Conservation (phyloP, 2,113 vertebrate genomes). For the Theristicus caerulescens region DNA sequence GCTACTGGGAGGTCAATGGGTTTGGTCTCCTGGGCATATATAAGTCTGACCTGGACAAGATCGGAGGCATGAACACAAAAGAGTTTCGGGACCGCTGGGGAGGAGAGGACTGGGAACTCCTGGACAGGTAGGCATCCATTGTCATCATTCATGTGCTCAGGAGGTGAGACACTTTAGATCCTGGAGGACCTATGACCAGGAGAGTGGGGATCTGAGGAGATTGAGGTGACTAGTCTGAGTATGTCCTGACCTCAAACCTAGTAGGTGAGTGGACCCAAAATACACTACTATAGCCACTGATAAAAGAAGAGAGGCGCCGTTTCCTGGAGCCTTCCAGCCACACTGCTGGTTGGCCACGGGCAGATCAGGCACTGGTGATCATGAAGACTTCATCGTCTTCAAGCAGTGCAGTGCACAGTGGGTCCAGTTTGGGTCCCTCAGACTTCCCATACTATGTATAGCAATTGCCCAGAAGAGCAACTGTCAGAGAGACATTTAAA, state of each 20-base stretch:
- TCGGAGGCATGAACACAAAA: conserved; percentile 94
- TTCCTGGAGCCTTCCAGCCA: background rate
- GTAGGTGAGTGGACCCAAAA: background rate
- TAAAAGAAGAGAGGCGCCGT: background rate
- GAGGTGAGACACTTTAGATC: background rate
- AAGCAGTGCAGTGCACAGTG: background rate
- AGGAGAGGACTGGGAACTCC: conserved; percentile 97
- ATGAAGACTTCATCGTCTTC: background rate
- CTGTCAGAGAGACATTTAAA: background rate
- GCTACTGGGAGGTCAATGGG: conserved; percentile 96
- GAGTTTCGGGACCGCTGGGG: conserved; percentile 93
- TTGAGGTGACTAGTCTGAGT: background rate
- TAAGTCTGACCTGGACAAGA: conserved; percentile 90
- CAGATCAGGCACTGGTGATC: background rate
- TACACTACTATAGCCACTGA: background rate
- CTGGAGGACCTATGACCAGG: background rate
- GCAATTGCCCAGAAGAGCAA: background rate
- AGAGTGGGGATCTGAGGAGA: background rate
- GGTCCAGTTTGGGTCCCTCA: background rate
- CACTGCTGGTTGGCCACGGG: background rate
- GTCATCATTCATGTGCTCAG: background rate
- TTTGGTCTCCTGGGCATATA: conserved; percentile 96
- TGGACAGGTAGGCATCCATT: conserved; percentile 83
- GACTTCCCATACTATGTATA: background rate
- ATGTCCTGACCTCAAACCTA: background rate